Evolutionary conservation across 2,797 vertebrate genomes (phyloP).

Genomic region (Malurus leucopterus): DNA sequence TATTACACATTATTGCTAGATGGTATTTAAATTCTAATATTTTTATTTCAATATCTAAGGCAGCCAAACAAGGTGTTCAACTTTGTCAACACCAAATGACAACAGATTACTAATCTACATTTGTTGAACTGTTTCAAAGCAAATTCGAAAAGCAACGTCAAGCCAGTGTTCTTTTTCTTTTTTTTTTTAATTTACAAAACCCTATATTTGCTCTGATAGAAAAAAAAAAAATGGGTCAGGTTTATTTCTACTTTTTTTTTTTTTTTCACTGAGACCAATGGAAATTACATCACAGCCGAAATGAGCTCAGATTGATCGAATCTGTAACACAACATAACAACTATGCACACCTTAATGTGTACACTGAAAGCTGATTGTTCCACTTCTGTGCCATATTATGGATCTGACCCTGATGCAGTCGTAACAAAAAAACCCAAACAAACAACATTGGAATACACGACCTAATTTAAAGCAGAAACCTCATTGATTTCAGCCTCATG

Average conservation of each 20-base stretch:
- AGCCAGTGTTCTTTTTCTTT: not conserved
- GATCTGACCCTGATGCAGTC: not conserved
- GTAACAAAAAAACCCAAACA: not conserved
- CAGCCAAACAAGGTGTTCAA: not conserved
- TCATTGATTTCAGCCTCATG: conserved; percentile 10
- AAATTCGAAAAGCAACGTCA: not conserved
- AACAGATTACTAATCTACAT: not conserved
- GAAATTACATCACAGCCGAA: not conserved
- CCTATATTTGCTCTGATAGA: not conserved
- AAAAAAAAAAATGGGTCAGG: not conserved
- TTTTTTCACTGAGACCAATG: not conserved
- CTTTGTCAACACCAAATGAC: not conserved
- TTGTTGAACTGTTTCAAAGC: not conserved
- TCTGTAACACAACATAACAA: not conserved
- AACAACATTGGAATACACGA: not conserved
- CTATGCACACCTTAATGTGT: not conserved
- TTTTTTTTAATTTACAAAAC: not conserved
- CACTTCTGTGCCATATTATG: not conserved
- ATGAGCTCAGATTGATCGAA: not conserved
- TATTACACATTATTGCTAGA: not conserved
- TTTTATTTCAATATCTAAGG: conserved; percentile 9
- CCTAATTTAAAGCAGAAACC: conserved; percentile 30
- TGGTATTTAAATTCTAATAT: not conserved
- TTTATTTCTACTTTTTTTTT: not conserved
- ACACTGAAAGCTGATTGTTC: not conserved